A percentile compares a stretch with the other conserved stretches of the same genome.
These are phyloP conservation scores for Miopithecus talapoin DNA, from an alignment of 2,797 vertebrate genomes.

Conservation along the genomic window DNA sequence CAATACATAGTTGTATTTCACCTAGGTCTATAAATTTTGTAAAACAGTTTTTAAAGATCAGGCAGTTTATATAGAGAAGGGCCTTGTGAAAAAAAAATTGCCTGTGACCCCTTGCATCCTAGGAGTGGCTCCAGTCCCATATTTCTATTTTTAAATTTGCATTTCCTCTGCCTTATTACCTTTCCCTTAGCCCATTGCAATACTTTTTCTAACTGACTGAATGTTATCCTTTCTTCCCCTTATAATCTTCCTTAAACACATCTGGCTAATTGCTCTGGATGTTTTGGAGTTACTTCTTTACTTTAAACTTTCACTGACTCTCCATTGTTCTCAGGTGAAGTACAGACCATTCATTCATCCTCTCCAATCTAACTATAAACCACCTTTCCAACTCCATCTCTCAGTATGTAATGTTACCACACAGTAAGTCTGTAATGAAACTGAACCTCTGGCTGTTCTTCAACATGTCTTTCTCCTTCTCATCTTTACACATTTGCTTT, in stretches of 20 bases:
- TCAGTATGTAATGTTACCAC: not conserved
- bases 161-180: not conserved
- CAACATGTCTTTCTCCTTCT: not conserved
- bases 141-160: not conserved
- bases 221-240: not conserved
- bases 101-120: not conserved
- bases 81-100: not conserved
- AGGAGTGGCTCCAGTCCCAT: accelerated
- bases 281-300: no score
- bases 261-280: not conserved
- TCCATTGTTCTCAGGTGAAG: not conserved
- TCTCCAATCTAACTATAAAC: not conserved
- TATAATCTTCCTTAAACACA: not conserved
- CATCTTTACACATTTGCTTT: constrained; percentile 34
- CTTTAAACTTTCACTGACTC: not conserved
- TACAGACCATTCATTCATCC: not conserved
- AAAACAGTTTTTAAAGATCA: not conserved
- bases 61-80: not conserved
- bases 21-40: not conserved
- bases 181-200: not conserved
- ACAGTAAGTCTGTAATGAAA: not conserved
- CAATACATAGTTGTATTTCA: not conserved
- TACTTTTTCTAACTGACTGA: not conserved
- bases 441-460: not conserved
- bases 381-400: not conserved